A percentile compares a stretch with the other conserved stretches of the same genome.
Evolutionary conservation across 1,140 invertebrate genomes (phyloP).

Genomic region (Galleria mellonella): DNA sequence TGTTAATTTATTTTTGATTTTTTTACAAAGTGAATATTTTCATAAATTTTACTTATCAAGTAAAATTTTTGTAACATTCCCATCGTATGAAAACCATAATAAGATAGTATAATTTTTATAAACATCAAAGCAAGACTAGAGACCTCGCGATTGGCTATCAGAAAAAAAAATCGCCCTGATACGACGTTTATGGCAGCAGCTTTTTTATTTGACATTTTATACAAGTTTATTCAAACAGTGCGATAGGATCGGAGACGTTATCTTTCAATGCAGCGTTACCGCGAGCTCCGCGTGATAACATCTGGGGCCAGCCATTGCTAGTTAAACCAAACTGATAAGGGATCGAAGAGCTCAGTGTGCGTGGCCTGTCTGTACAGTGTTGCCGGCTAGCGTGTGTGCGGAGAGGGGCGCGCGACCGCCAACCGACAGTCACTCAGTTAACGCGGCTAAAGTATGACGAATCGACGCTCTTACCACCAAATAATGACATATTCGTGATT

Average conservation of each 20-base stretch:
- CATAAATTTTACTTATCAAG: too few species aligned
- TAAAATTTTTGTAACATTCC: too few species aligned
- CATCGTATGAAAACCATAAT: too few species aligned
- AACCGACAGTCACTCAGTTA: conserved; percentile 64
- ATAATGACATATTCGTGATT: conserved; percentile 27
- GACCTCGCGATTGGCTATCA: conserved; percentile 19
- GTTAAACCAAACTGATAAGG: conserved; percentile 71
- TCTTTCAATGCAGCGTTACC: conserved; percentile 74
- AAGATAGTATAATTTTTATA: not conserved
- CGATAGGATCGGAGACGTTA: conserved; percentile 70
- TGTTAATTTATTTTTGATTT: too few species aligned
- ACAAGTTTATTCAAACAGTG: conserved; percentile 73
- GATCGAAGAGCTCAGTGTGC: conserved; percentile 27
- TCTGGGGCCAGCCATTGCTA: conserved; percentile 70
- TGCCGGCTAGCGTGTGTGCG: conserved; percentile 12
- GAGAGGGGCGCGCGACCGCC: conserved; percentile 38
- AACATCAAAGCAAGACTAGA: conserved; percentile 4
- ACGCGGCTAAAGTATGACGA: conserved; percentile 51
- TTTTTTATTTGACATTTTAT: conserved; percentile 74
- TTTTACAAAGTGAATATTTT: too few species aligned
- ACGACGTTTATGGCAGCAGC: conserved; percentile 61
- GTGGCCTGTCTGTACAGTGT: conserved; percentile 36
- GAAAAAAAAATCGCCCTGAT: conserved; percentile 50
- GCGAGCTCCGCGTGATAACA: conserved; percentile 62
- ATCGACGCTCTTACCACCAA: too few species aligned